Percentiles rank a stretch among this genome's conserved stretches.
phyloP scores from a whole-genome alignment of 1,140 invertebrate species.

The Drosophila rhopaloa region DNA sequence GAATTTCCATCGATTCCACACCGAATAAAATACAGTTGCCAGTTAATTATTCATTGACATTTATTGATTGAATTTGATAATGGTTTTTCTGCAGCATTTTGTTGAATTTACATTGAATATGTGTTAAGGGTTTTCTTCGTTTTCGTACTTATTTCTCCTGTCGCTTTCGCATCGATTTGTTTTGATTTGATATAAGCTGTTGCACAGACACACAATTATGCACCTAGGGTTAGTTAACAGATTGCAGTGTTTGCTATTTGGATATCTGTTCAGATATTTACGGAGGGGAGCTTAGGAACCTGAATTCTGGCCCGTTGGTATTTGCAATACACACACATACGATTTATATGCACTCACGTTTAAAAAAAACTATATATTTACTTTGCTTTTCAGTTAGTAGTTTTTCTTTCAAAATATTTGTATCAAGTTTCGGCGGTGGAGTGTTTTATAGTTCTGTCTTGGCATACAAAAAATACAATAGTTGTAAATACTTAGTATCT shows the following conservation, averaged over 20 bases:
- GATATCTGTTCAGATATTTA: slow-evolving; percentile 23
- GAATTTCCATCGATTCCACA: not conserved
- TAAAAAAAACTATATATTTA: slow-evolving; percentile 53
- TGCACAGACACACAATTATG: slow-evolving; percentile 55
- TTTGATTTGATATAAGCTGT: slow-evolving; percentile 31
- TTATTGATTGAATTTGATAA: slow-evolving; percentile 84
- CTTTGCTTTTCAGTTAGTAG: slow-evolving; percentile 3
- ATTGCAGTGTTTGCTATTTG: slow-evolving; percentile 37
- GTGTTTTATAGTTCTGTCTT: slow-evolving; percentile 50
- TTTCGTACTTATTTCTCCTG: slow-evolving; percentile 31
- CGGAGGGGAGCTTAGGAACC: slow-evolving; percentile 68
- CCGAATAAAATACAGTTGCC: slow-evolving; percentile 14
- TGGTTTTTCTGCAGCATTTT: slow-evolving; percentile 60
- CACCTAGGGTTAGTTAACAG: slow-evolving; percentile 41
- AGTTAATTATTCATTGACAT: slow-evolving; percentile 80
- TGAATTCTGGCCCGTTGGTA: slow-evolving; percentile 57
- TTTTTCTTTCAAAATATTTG: slow-evolving; percentile 31
- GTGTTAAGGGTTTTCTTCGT: slow-evolving; percentile 26
- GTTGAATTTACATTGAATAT: slow-evolving; percentile 68
- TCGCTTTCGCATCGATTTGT: slow-evolving; percentile 23
- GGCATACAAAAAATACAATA: slow-evolving; percentile 55
- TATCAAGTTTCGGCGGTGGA: slow-evolving; percentile 55
- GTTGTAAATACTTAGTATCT: slow-evolving; percentile 29
- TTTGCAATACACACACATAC: slow-evolving; percentile 30
- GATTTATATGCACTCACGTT: slow-evolving; percentile 40